Percentiles rank a stretch among this genome's conserved stretches.
Conservation (phyloP, 2,888 invertebrate genomes). For the Oscheius sp. region DNA sequence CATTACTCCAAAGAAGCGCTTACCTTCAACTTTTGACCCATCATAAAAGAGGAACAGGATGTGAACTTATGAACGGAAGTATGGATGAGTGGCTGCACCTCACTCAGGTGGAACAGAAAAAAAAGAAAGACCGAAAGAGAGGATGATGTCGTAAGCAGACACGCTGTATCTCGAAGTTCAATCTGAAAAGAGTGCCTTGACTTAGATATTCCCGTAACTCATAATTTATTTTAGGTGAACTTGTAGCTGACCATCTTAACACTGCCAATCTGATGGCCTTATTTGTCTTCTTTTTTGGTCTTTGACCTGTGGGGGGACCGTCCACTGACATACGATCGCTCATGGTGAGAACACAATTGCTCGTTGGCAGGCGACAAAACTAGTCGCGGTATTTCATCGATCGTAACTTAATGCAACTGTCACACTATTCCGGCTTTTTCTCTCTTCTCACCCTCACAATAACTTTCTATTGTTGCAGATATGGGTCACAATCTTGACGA, state of each 20-base stretch:
- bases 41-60: too few species aligned
- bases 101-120: not conserved
- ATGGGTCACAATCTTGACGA: constrained; percentile 19
- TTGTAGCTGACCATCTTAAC: not conserved
- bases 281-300: too few species aligned
- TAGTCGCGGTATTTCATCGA: constrained; percentile 13
- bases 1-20: too few species aligned
- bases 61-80: too few species aligned
- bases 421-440: not conserved
- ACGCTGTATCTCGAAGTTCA: too few species aligned
- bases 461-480: constrained; percentile 4
- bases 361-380: constrained; percentile 11
- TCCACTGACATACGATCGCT: not conserved
- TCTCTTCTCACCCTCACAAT: not conserved
- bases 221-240: too few species aligned
- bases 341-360: not conserved
- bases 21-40: too few species aligned
- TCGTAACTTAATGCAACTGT: not conserved
- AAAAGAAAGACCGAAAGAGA: too few species aligned
- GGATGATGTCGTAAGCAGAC: too few species aligned
- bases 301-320: too few species aligned
- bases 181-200: too few species aligned
- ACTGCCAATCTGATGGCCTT: not conserved
- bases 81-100: not conserved
- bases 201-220: too few species aligned